A percentile compares a stretch with the other conserved stretches of the same genome.
These are phyloP conservation scores for Gila orcuttii DNA, from an alignment of 2,113 vertebrate species.

Conservation along the genomic window DNA sequence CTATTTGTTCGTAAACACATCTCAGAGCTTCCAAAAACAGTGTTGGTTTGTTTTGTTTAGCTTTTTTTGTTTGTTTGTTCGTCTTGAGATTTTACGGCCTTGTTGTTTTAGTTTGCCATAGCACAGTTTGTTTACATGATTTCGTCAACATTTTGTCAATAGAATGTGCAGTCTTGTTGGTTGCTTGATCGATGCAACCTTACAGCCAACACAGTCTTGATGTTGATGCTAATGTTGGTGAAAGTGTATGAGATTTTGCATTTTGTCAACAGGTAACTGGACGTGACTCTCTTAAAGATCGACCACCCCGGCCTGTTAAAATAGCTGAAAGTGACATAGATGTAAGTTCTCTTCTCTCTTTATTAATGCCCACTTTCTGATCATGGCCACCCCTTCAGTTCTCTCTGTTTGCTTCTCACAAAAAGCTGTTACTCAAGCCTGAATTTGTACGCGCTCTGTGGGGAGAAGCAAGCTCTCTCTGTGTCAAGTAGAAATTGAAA, in stretches of 20 bases:
- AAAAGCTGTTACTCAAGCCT: not conserved
- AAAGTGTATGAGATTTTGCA: conserved; percentile 50
- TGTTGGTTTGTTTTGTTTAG: conserved; percentile 7
- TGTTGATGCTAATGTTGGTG: not conserved
- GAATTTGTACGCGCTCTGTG: conserved; percentile 63
- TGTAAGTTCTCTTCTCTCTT: conserved; percentile 79
- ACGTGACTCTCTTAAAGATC: conserved; percentile 84
- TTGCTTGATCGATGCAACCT: not conserved
- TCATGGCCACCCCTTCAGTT: conserved; percentile 23
- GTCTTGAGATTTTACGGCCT: not conserved
- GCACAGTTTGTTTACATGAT: conserved; percentile 29
- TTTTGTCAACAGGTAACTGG: conserved; percentile 84
- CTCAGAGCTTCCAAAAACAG: conserved; percentile 18
- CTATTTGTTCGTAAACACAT: conserved; percentile 13
- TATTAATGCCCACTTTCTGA: conserved; percentile 52
- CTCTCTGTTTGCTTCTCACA: not conserved
- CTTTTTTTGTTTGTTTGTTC: not conserved
- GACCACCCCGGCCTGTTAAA: conserved; percentile 87
- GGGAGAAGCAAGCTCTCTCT: conserved; percentile 66
- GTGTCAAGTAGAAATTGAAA: conserved; percentile 66
- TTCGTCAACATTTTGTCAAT: conserved; percentile 43
- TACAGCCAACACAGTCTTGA: not conserved
- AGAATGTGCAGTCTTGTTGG: conserved; percentile 12
- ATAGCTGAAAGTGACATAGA: conserved; percentile 95
- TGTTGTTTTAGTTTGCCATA: not conserved